Evolutionary conservation across 2,797 vertebrate species (phyloP).

Genomic region (Selene dorsalis): DNA sequence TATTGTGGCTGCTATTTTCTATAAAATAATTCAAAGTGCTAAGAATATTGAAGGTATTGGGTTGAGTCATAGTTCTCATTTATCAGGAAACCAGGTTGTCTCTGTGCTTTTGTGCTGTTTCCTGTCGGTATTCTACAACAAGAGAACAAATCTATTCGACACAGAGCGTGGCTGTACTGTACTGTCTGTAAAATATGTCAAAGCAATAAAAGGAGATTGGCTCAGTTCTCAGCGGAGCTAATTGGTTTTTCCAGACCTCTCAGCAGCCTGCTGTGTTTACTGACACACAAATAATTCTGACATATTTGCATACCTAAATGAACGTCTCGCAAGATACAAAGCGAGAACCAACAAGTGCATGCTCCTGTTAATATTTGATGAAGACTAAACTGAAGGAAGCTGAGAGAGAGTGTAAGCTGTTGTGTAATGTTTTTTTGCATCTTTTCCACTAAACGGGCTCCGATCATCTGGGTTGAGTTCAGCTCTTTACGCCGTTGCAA

Average conservation of each 20-base stretch:
- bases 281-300: conserved; percentile 37
- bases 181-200: background rate
- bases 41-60: background rate
- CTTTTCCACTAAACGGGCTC: background rate
- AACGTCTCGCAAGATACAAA: conserved; percentile 5
- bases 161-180: background rate
- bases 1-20: background rate
- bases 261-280: conserved; percentile 36
- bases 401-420: conserved; percentile 17
- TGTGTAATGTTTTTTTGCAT: conserved; percentile 20
- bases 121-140: background rate
- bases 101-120: background rate
- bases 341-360: conserved; percentile 13
- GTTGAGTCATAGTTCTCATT: background rate
- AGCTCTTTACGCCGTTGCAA: background rate
- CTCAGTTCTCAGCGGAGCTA: conserved; percentile 1
- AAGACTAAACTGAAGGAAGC: conserved; percentile 39
- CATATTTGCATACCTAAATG: conserved; percentile 56
- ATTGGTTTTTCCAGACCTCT: conserved; percentile 28
- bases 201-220: conserved; percentile 17
- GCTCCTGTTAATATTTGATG: conserved; percentile 57
- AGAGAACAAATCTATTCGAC: background rate
- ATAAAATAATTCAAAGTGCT: background rate
- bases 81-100: background rate
- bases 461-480: conserved; percentile 14